Evolutionary conservation across 2,888 invertebrate species (phyloP).

Genomic region (Andrena bicolor): DNA sequence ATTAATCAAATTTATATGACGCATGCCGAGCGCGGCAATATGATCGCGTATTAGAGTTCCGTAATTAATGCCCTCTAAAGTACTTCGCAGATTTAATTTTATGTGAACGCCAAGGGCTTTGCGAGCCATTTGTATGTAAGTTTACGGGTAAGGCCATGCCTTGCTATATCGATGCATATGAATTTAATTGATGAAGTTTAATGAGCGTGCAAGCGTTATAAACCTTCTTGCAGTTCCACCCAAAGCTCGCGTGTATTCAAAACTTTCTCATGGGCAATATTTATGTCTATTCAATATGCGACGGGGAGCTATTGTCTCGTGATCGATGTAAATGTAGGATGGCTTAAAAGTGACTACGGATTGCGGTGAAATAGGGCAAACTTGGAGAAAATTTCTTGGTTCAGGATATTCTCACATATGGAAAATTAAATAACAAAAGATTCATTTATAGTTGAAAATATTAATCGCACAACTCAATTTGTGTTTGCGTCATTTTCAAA

Average conservation of each 20-base stretch:
- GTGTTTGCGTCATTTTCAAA: too few species aligned
- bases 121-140: not conserved
- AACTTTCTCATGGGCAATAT: not conserved
- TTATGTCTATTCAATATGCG: not conserved
- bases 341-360: too few species aligned
- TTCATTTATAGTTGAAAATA: too few species aligned
- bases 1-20: slow-evolving; percentile 10
- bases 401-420: too few species aligned
- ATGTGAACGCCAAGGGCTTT: not conserved
- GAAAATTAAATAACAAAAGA: too few species aligned
- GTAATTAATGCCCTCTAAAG: slow-evolving; percentile 17
- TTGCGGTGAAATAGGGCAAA: too few species aligned
- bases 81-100: not conserved
- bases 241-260: not conserved
- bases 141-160: slow-evolving; percentile 1
- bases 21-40: not conserved
- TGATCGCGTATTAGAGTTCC: not conserved
- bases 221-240: not conserved
- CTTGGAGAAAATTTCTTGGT: too few species aligned
- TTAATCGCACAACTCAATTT: too few species aligned
- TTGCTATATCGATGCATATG: slow-evolving; percentile 11
- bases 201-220: slow-evolving; percentile 4
- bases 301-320: not conserved
- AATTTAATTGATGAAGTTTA: slow-evolving; percentile 29
- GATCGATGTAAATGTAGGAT: too few species aligned